Base-by-base conservation (phyloP, 1,140 invertebrate genomes). In the Drosophila nannoptera region DNA sequence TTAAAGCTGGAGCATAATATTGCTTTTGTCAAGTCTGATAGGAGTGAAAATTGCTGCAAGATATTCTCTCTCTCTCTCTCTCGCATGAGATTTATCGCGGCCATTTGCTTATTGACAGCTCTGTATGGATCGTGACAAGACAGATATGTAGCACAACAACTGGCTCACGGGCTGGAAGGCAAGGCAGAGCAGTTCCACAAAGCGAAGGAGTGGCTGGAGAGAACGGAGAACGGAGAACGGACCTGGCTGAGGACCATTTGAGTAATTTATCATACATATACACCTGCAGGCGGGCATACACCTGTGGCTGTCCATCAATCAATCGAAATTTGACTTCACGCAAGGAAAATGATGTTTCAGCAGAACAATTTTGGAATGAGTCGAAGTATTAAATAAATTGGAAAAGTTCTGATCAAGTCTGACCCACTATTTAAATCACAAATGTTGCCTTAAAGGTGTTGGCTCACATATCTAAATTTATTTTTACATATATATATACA, bases 91-190 rank as follows among this genome's bases (percentile, higher is more conserved):
- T 83, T 83, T 84, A 83, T 83, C 46, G 76, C 73, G 48, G 48
- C 58, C 73, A 83, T 83, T 83, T 84, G 80, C 80, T 76, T 84
- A 83, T 83, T 83, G 78, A 84, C 78, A 83, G 80, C 69, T 70
- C 32, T 12, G 66, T 71, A 59, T 56, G 68, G 60, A 36, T 58
- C 69, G 65, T 81, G 78, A 78, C 81, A 77, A 65, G 76, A 73
- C 78, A 84, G 65, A 73, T 78, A 73, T 73, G 55, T 54, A 61
- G 55, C 55, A 67, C 50, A 65, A 58, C 66, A 58, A 52, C 49
- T 22, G 22, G 22, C 22, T 22, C 22, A 2, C 22, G 1, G 22
- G 22, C 22, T 22, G 22, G 22, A 22, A 22, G 22, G 22, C 22
- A 22, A 22, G 22, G 22, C 22, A 22, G 22, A 22, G 3, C 22